phyloP scores from a whole-genome alignment of 2,797 vertebrate genomes.

The Notoglanidium macrostoma region DNA sequence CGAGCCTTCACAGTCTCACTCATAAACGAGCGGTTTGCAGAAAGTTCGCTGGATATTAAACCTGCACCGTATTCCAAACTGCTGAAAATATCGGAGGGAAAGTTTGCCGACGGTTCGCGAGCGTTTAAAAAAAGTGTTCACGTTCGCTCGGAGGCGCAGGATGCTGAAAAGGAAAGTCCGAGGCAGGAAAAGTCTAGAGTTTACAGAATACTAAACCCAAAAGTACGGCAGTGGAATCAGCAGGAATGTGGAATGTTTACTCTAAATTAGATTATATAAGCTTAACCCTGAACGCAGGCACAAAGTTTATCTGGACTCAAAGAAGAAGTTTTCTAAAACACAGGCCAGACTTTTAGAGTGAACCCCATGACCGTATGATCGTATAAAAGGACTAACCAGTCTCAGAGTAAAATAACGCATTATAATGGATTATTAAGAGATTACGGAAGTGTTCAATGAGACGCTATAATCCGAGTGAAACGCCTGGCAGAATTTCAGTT shows the following conservation, averaged over 20 bases:
- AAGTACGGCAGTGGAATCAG: not conserved
- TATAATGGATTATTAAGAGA: not conserved
- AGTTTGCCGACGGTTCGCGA: not conserved
- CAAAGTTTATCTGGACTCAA: not conserved
- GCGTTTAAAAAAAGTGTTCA: not conserved
- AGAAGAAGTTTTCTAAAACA: not conserved
- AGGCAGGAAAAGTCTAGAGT: not conserved
- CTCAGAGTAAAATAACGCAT: not conserved
- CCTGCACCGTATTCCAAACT: not conserved
- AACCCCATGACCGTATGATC: not conserved
- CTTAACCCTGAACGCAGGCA: not conserved
- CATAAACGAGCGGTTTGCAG: not conserved
- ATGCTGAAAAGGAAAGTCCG: not conserved
- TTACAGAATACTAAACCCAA: not conserved
- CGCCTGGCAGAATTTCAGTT: no score
- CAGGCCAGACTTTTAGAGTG: not conserved
- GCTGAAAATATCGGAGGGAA: not conserved
- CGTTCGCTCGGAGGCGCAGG: not conserved
- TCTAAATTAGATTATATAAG: not conserved
- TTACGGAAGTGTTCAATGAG: not conserved
- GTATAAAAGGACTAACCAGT: fast-evolving
- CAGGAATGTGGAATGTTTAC: not conserved
- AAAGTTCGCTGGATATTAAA: not conserved
- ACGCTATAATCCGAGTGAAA: no score
- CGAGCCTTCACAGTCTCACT: not conserved